These are phyloP conservation scores for Hemibagrus guttatus DNA, from an alignment of 2,797 vertebrate species.

Conservation along the genomic window DNA sequence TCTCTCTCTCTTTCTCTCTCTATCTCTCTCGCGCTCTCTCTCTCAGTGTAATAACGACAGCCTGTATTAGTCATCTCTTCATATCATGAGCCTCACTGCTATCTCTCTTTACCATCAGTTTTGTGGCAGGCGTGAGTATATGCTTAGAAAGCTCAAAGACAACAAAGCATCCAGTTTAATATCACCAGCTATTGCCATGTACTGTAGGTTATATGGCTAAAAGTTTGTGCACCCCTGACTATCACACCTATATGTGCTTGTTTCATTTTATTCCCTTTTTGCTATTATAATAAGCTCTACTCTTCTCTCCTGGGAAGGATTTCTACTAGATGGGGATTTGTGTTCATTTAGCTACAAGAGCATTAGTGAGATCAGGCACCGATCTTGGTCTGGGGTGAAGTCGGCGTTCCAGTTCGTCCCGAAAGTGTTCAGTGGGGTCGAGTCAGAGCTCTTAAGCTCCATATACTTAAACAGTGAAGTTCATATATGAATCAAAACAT, in stretches of 20 bases:
- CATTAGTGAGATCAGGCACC: neutral
- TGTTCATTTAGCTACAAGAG: neutral
- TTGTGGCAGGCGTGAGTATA: neutral
- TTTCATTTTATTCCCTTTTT: neutral
- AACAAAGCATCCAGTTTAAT: neutral
- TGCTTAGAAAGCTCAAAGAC: neutral
- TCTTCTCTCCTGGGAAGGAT: neutral
- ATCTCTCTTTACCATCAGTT: neutral
- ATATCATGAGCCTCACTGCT: neutral
- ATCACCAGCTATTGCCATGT: neutral
- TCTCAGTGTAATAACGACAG: neutral
- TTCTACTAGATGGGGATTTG: neutral
- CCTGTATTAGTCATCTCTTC: conserved; percentile 1
- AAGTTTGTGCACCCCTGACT: neutral
- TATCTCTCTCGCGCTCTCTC: neutral
- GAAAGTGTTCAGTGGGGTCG: too few relatives aligned
- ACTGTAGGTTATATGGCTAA: neutral
- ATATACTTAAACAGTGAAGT: neutral
- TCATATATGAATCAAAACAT: neutral
- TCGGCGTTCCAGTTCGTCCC: too few relatives aligned
- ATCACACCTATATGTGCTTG: neutral
- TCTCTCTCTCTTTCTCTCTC: too few relatives aligned
- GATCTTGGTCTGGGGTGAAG: too few relatives aligned
- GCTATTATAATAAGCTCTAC: neutral
- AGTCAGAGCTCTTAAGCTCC: too few relatives aligned